Percentiles rank a stretch among this genome's conserved stretches.
Evolutionary conservation across 2,888 invertebrate genomes (phyloP).

Genomic region (Trichogramma dendrolimi): DNA sequence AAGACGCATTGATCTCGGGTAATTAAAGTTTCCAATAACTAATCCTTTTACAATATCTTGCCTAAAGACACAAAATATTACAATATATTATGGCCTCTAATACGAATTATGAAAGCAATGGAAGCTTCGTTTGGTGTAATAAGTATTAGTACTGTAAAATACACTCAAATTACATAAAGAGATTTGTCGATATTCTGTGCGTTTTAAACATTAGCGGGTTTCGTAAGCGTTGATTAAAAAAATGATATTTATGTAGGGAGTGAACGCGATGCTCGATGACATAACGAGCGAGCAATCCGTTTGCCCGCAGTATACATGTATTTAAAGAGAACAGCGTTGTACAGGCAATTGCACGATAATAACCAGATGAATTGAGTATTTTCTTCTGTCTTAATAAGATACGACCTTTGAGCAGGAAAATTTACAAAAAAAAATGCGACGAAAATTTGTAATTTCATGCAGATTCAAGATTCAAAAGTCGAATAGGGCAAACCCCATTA

Average conservation of each 20-base stretch:
- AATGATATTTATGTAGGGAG: conserved; percentile 1
- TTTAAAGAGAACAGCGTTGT: too few relatives aligned
- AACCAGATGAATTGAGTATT: too few relatives aligned
- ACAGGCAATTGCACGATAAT: too few relatives aligned
- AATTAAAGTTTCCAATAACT: conserved; percentile 19
- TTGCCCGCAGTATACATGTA: neutral
- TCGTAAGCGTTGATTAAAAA: conserved; percentile 21
- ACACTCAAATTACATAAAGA: conserved; percentile 20
- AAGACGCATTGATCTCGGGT: conserved; percentile 19
- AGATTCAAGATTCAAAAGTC: too few relatives aligned
- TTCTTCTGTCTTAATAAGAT: too few relatives aligned
- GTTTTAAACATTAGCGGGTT: conserved; percentile 17
- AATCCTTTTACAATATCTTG: conserved; percentile 25
- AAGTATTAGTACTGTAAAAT: conserved; percentile 28
- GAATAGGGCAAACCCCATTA: too few relatives aligned
- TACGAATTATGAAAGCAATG: conserved; percentile 10
- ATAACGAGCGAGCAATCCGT: conserved; percentile 21
- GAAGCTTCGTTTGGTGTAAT: conserved; percentile 18
- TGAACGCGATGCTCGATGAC: conserved; percentile 2
- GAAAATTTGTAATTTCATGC: too few relatives aligned
- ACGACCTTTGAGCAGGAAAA: too few relatives aligned
- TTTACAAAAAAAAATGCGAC: too few relatives aligned
- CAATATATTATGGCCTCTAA: conserved; percentile 1
- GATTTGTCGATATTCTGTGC: conserved; percentile 21
- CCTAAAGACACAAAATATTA: conserved; percentile 11